Percentiles rank a stretch among this genome's conserved stretches.
These are phyloP conservation scores for Sthenelais limicola DNA, from an alignment of 2,888 invertebrate genomes.

Conservation along the genomic window DNA sequence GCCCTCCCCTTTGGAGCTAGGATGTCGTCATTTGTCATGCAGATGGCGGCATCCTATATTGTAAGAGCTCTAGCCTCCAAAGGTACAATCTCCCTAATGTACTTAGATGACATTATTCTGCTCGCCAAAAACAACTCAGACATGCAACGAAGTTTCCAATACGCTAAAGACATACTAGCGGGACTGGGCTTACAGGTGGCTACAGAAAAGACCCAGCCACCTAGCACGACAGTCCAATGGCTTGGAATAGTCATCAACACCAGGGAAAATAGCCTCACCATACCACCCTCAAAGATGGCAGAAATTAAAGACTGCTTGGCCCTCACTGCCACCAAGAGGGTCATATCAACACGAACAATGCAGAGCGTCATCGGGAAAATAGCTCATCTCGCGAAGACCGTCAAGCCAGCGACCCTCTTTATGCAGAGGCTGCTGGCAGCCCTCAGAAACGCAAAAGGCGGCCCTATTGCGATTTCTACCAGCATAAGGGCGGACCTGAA, in stretches of 20 bases:
- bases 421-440: background rate
- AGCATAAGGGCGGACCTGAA: background rate
- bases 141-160: background rate
- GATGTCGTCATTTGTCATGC: background rate
- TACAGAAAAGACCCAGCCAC: background rate
- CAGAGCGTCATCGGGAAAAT: background rate
- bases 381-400: background rate
- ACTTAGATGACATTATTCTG: conserved; percentile 1
- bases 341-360: background rate
- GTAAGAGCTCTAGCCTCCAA: background rate
- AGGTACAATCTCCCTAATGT: background rate
- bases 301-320: background rate
- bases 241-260: background rate
- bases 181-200: background rate
- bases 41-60: background rate
- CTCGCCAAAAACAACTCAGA: background rate
- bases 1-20: background rate
- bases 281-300: background rate
- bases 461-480: background rate
- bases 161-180: background rate
- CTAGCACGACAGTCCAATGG: background rate
- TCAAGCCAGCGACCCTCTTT: background rate
- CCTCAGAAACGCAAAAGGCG: background rate
- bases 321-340: background rate
- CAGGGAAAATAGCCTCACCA: background rate